Evolutionary conservation across 2,113 vertebrate genomes (phyloP).

Genomic region (Syngnathus floridae): DNA sequence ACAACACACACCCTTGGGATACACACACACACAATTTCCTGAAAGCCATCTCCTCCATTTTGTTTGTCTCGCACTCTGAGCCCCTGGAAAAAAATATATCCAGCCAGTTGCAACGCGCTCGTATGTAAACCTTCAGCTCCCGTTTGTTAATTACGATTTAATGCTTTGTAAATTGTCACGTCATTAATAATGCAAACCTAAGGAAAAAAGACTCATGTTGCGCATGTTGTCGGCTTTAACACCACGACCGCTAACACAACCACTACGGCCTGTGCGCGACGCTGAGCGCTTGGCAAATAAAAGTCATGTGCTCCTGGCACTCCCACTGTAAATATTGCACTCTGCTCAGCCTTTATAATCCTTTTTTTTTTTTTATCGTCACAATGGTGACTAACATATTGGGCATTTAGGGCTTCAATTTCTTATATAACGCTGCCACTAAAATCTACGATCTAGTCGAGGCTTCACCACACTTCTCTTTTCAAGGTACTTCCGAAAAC

Average conservation of each 20-base stretch:
- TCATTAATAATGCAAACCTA: slow-evolving; percentile 51
- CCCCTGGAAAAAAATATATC: background rate
- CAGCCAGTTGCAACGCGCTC: background rate
- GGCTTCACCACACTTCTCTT: slow-evolving; percentile 2
- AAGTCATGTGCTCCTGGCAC: slow-evolving; percentile 55
- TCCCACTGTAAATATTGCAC: slow-evolving; percentile 63
- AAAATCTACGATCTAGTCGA: background rate
- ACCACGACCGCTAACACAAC: background rate
- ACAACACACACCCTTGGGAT: slow-evolving; percentile 20
- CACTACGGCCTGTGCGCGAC: slow-evolving; percentile 26
- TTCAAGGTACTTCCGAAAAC: slow-evolving; percentile 52
- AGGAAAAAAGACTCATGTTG: slow-evolving; percentile 46
- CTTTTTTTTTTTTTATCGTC: slow-evolving; percentile 19
- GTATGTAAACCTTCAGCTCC: background rate
- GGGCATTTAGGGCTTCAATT: slow-evolving; percentile 16
- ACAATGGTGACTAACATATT: slow-evolving; percentile 32
- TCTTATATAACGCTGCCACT: background rate
- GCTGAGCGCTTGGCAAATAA: slow-evolving; percentile 41
- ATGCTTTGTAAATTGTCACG: slow-evolving; percentile 50
- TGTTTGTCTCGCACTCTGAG: background rate
- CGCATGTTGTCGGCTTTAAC: slow-evolving; percentile 9
- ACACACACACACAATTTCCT: slow-evolving; percentile 8
- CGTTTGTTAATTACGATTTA: slow-evolving; percentile 11
- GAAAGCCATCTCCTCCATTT: slow-evolving; percentile 40
- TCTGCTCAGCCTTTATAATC: slow-evolving; percentile 25